Percentiles rank a stretch among this genome's conserved stretches.
phyloP scores from a whole-genome alignment of 2,888 invertebrate species.

The Cheilosia urbana region DNA sequence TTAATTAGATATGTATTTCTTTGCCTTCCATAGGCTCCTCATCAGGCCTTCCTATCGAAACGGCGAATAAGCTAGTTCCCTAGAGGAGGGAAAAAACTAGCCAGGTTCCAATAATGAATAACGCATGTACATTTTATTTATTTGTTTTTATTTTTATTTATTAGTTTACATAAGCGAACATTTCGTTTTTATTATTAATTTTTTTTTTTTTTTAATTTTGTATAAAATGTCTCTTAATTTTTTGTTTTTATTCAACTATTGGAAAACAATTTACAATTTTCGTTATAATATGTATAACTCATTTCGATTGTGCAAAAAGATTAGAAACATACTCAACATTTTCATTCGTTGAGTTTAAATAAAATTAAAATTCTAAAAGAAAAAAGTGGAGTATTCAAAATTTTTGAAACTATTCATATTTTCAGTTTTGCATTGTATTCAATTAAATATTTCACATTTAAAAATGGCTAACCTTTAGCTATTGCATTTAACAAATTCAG shows the following conservation, averaged over 20 bases:
- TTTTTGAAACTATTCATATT: conserved; percentile 71
- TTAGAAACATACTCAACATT: conserved; percentile 48
- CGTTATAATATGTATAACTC: conserved; percentile 57
- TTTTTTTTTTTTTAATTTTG: conserved; percentile 56
- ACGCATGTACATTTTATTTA: conserved; percentile 33
- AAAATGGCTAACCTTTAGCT: conserved; percentile 69
- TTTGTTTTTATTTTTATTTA: conserved; percentile 70
- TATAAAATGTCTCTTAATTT: conserved; percentile 54
- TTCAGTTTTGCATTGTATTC: conserved; percentile 42
- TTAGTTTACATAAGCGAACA: conserved; percentile 75
- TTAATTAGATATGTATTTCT: no score
- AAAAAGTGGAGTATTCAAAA: conserved; percentile 66
- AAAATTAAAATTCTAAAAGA: conserved; percentile 29
- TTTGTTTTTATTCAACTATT: conserved; percentile 52
- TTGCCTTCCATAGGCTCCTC: no score
- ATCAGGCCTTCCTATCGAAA: no score
- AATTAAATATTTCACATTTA: conserved; percentile 22
- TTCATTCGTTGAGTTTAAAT: conserved; percentile 7
- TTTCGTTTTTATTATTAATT: conserved; percentile 41
- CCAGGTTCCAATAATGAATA: no score
- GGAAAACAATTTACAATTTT: conserved; percentile 70
- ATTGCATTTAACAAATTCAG: conserved; percentile 70
- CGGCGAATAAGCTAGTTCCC: no score
- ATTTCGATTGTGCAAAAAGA: conserved; percentile 68
- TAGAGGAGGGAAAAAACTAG: no score